Evolutionary conservation across 1,140 invertebrate genomes (phyloP), one percentile per base, ranked within the genome.

Genomic region (Leucophenga varia): DNA sequence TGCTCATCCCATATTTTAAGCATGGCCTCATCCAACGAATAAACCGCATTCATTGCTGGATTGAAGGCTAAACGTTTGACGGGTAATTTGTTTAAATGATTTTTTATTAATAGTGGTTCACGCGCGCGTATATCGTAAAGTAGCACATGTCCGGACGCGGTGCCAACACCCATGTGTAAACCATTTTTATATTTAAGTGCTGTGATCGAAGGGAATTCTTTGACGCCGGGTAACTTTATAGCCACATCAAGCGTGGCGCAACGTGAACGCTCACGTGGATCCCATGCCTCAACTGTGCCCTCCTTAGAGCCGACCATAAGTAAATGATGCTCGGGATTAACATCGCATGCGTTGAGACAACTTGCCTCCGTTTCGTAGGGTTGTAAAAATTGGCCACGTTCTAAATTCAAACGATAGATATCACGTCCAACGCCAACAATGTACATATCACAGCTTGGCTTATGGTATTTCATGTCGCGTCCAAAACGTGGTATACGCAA

Each of bases 1-100:
- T 93, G 82, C 74, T 88, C 87, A 59, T 98, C 84, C 96, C 97
- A 99, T 59, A 99, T 87, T 79, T 98, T 98, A 0, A 98, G 77
- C 18, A 95, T 87, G 55, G 89, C 89, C 47, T 83, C 81, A 77
- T 99, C 96, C 86, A 98, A 87, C 7, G 94, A 95, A 54, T 93
- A 86, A 41, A 98, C 85, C 52, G 93, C 79, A 71, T 93, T 86
- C 74, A 89, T 84, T 54, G 82, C 76, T 47, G 83, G 78, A 72
- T 95, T 90, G 64, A 95, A 99, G 39, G 90, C 87, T 35, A 99
- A 80, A 61, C 86, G 84, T 74, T 87, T 93, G 21, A 99, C 97
- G 0, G 95, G 93, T 35, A 93, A 79, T 43, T 88, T 90, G 78
- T 97, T 95, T 79, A 93, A 88, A 59, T 99, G 96, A 79, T 99